Conservation (phyloP, 2,113 vertebrate species). For the Ciconia maguari region DNA sequence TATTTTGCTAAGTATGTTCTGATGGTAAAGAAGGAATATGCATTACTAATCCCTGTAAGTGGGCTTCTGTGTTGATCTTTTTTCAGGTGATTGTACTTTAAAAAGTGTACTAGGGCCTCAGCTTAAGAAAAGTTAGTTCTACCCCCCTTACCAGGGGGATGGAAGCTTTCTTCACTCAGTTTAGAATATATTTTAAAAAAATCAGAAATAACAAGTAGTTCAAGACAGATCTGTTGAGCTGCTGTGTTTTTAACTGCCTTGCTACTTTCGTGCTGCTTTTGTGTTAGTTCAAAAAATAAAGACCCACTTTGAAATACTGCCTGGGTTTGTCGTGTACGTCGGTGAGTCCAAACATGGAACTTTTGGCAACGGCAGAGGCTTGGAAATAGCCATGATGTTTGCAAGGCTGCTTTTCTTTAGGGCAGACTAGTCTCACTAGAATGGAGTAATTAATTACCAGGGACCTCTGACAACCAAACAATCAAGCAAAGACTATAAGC, state of each 20-base stretch:
- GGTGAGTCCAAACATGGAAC: not conserved
- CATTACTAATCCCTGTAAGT: accelerated
- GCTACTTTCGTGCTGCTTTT: not conserved
- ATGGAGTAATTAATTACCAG: not conserved
- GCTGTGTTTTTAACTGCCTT: not conserved
- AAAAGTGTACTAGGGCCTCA: not conserved
- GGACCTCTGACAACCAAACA: not conserved
- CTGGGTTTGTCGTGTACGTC: not conserved
- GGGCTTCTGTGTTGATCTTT: not conserved
- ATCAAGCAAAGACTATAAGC: not conserved
- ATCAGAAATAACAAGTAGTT: not conserved
- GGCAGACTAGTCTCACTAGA: not conserved
- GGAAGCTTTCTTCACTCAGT: not conserved
- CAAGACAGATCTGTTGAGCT: not conserved
- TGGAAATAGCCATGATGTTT: not conserved
- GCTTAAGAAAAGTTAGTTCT: not conserved
- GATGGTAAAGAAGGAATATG: not conserved
- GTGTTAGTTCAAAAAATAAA: conserved; percentile 25
- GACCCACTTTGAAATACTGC: not conserved
- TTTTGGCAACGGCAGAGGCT: not conserved
- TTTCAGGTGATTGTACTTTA: not conserved
- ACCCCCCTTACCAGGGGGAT: not conserved
- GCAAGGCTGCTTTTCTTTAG: not conserved
- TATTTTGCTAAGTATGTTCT: not conserved
- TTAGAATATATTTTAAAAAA: not conserved